A percentile compares a stretch with the other conserved stretches of the same genome.
phyloP scores from a whole-genome alignment of 2,888 invertebrate species.

The Nomada fabriciana region DNA sequence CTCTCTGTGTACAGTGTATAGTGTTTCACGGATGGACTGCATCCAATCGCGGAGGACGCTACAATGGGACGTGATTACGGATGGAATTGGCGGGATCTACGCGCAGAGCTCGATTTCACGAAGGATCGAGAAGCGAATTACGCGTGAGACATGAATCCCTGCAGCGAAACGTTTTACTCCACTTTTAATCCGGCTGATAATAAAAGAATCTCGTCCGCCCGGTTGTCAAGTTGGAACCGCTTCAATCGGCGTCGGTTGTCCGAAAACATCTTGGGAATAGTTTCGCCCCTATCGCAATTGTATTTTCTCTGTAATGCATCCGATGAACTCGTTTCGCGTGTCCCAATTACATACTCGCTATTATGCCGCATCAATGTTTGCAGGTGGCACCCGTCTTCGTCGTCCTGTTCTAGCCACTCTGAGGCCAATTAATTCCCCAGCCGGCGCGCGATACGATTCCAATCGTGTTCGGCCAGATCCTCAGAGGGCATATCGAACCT shows the following conservation, averaged over 20 bases:
- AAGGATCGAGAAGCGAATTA: slow-evolving; percentile 17
- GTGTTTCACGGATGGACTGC: slow-evolving; percentile 44
- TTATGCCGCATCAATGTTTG: neutral
- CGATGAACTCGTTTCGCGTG: slow-evolving; percentile 21
- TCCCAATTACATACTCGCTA: slow-evolving; percentile 23
- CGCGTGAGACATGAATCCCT: neutral
- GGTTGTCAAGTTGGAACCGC: neutral
- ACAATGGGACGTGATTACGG: slow-evolving; percentile 47
- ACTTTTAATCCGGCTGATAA: neutral
- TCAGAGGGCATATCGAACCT: too few species aligned
- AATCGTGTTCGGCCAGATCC: too few species aligned
- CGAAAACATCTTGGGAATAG: slow-evolving; percentile 10
- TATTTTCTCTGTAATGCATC: slow-evolving; percentile 8
- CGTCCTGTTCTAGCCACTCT: neutral
- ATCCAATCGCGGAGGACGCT: slow-evolving; percentile 27
- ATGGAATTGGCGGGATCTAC: slow-evolving; percentile 10
- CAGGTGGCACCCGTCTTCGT: slow-evolving; percentile 2
- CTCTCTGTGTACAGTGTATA: slow-evolving; percentile 1
- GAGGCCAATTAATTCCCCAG: neutral
- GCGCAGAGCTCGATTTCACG: slow-evolving; percentile 5
- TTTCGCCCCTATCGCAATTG: neutral
- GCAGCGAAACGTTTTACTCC: neutral
- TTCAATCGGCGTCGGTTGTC: neutral
- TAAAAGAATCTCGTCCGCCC: neutral
- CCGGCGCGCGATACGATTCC: neutral